Base-by-base conservation (phyloP, 2,888 invertebrate species). In the Parnassius glacialis region DNA sequence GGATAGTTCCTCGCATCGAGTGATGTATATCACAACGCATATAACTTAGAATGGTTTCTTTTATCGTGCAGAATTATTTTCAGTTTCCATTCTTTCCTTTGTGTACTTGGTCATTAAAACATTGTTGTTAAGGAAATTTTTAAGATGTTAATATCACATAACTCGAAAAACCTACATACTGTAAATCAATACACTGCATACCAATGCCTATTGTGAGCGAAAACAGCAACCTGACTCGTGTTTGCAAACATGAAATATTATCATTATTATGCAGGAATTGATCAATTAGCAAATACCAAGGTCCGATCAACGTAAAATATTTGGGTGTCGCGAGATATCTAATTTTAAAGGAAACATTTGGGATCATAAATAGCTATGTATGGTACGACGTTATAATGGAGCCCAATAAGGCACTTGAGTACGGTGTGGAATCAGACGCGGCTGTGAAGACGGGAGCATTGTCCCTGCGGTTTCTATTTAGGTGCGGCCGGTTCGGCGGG, bases 401-500 rank as follows among this genome's bases (percentile, higher is more conserved):
- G 75, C 79, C 84, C 79, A 84, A 85, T 80, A 85, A 83, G 84
- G 80, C 82, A 86, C 81, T 85, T 76, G 77, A 85, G 81, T 81
- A 76, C 79, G 77, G 66, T 68, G 61, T 67, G 72, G 88, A 87
- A 89, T 83, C 86, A 84, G 80, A 76, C 79, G 76, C 72, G 69
- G 74, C 72, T 64, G 65, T 59, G 84, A 85, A 85, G 86, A 74
- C 77, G 90, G 87, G 91, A 85, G 90, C 91, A 91, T 89, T 85
- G 90, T 87, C 90, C 91, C 87, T 90, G 87, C 78, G 84, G 89
- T 91, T 89, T 90, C 91, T 91, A 91, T 91, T 90, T 91, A 90
- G 89, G 90, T 90, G 88, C 90, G 78, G 85, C 88, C 87, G 79
- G 89, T 88, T 71, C 70, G 69, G 73, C 87, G 86, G 81, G 84